Base-by-base conservation (phyloP, 2,888 invertebrate genomes). In the Leptinotarsa tumamoca region DNA sequence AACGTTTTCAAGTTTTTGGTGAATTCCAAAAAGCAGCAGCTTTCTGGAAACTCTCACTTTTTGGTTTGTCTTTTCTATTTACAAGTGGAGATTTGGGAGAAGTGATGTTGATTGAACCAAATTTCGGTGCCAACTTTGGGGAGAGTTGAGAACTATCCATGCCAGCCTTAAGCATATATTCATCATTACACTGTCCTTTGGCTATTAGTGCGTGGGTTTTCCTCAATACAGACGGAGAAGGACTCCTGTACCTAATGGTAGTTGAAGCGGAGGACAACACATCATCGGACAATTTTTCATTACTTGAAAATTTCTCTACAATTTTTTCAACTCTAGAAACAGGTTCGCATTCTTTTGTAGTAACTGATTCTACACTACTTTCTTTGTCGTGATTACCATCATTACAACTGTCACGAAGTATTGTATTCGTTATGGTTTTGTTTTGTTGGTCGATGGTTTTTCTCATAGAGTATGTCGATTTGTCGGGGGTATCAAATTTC, bases 181-280 rank as follows among this genome's bases (percentile, higher is more conserved):
- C 88, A 84, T 83, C 89, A 85, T 83, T 89, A 85, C 75, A 89
- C 87, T 77, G 89, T 77, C 86, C 86, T 79, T 85, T 89, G 82
- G 89, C 89, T 67, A 88, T 87, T 15, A 89, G 87, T 50, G 89
- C 87, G 81, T 87, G 88, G 78, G 89, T 89, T 88, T 90, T 87
- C 86, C 89, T 87, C 82, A 89, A 86, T 80, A 88, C 81, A 79
- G 88, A 83, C 4, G 87, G 86, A 4, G 90, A 90, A 73, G 87
- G 88, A 80, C 89, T 88, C 84, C 89, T 84, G 71, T 87, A 89
- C 75, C 86, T 84, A 68, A 87, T 84, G 78, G 86, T 84, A n/a
- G 80, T 72, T 10, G 70, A 49, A 3, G 75, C 75, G 18, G 73
- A 61, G 3, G 68, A 54, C 2, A 67, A 49, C 17, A 43, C 27